Evolutionary conservation across 1,140 invertebrate genomes (phyloP).

Genomic region (Conus betulinus): DNA sequence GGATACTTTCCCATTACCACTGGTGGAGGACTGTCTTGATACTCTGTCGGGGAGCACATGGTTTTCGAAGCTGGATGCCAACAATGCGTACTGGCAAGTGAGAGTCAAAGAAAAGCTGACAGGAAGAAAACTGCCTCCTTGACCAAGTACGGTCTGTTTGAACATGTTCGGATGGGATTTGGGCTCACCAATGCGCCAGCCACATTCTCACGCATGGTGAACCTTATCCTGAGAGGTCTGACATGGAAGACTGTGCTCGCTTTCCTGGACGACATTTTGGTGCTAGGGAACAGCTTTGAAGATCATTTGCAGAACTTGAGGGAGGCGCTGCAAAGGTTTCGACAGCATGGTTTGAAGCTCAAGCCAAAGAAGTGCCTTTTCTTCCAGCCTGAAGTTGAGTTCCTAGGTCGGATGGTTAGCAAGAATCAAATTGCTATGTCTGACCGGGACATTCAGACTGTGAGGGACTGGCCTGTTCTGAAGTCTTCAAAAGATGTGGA

Average conservation of each 20-base stretch:
- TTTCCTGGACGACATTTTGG: conserved; percentile 39
- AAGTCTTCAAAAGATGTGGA: not conserved
- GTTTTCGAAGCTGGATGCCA: conserved; percentile 42
- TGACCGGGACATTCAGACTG: not conserved
- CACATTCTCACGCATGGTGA: conserved; percentile 29
- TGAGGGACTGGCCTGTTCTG: conserved; percentile 29
- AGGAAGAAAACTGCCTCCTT: conserved; percentile 51
- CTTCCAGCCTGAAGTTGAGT: not conserved
- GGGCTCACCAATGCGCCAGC: conserved; percentile 46
- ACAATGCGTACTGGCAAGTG: conserved; percentile 40
- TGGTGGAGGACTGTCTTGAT: conserved; percentile 72
- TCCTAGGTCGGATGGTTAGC: conserved; percentile 4
- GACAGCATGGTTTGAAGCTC: conserved; percentile 21
- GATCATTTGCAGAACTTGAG: conserved; percentile 24
- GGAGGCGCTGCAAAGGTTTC: conserved; percentile 28
- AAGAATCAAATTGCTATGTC: not conserved
- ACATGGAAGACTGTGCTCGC: conserved; percentile 11
- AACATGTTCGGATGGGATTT: conserved; percentile 44
- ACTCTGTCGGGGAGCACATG: conserved; percentile 23
- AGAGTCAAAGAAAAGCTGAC: conserved; percentile 32
- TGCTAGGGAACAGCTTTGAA: not conserved
- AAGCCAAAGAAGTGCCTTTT: conserved; percentile 21
- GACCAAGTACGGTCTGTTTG: conserved; percentile 46
- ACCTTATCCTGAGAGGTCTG: conserved; percentile 11
- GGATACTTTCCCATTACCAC: conserved; percentile 78